Evolutionary conservation across 30 jellyfish, hydroid and myxozoan species (phyloP), one percentile per base, ranked within the genome.

Genomic region (Morbakka virulenta): DNA sequence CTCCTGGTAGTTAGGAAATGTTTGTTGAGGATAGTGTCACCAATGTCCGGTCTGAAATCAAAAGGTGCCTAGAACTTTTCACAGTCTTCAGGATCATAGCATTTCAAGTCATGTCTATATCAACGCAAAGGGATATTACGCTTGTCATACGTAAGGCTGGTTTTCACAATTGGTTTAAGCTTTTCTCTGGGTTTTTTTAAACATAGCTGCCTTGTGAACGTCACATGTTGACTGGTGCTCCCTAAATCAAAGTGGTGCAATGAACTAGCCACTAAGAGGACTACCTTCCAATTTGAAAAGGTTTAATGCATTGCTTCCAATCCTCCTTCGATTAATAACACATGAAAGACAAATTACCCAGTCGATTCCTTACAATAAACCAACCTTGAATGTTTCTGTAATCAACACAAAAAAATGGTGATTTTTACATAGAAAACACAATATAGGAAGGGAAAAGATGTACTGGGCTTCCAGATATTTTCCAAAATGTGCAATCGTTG

Each of bases 281-380:
- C 25, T n/a, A n/a, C n/a, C n/a, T n/a, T n/a, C n/a, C n/a, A n/a
- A n/a, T n/a, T n/a, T n/a, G n/a, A n/a, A n/a, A n/a, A n/a, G n/a
- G n/a, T n/a, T n/a, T n/a, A n/a, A n/a, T n/a, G n/a, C n/a, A n/a
- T 49, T 49, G n/a, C 25, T 4, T 21, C 57, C 28, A 36, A 27
- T 1, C 24, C 30, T 0, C 4, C 66, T 4, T 3, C 74, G 71
- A 57, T 28, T 1, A 31, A 77, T 24, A 31, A 80, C 91, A 67
- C 91, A 80, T 14, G 86, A 68, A 22, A 80, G 11, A 72, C 77
- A 67, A 52, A 49, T 47, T 32, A 76, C 91, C 84, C 82, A 70
- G 50, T 80, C 13, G 35, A 32, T 28, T 32, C 41, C 69, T 31
- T 32, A 22, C 36, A 28, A 63, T 83, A 75, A 25, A n/a, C 20